Evolutionary conservation across 64 coral and sea anemone genomes (phyloP).

Genomic region (Actinia equina): DNA sequence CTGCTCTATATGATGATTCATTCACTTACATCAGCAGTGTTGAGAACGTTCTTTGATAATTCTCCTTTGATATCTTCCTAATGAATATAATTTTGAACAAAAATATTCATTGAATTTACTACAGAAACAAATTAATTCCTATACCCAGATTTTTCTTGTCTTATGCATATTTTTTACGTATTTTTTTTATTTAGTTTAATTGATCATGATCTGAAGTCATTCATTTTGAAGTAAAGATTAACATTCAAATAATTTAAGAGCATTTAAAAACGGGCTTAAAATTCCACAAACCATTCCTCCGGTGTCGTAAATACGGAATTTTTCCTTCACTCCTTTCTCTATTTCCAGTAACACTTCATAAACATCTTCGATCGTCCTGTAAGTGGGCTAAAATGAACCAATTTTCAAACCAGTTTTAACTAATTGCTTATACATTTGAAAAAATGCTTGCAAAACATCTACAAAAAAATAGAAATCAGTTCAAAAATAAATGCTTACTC

Average conservation of each 20-base stretch:
- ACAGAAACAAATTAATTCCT: too few relatives aligned
- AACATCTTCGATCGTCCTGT: conserved; percentile 75
- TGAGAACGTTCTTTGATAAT: conserved; percentile 66
- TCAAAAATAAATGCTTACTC: conserved; percentile 20
- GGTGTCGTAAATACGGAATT: conserved; percentile 81
- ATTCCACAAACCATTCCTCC: conserved; percentile 58
- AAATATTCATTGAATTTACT: neutral
- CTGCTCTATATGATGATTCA: too few relatives aligned
- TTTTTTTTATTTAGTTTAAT: too few relatives aligned
- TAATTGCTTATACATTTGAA: too few relatives aligned
- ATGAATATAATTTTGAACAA: neutral
- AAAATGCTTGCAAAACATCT: too few relatives aligned
- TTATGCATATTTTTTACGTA: too few relatives aligned
- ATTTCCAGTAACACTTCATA: conserved; percentile 86
- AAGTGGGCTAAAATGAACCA: conserved; percentile 45
- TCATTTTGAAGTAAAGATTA: too few relatives aligned
- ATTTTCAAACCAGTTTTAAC: neutral
- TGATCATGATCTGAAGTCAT: too few relatives aligned
- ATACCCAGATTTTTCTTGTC: too few relatives aligned
- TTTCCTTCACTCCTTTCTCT: conserved; percentile 78
- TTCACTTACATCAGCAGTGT: conserved; percentile 78
- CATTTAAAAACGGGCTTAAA: too few relatives aligned
- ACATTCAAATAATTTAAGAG: too few relatives aligned
- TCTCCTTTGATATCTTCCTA: conserved; percentile 75
- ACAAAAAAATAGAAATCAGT: neutral